These are phyloP conservation scores for Marcusenius ussheri DNA, from an alignment of 2,113 vertebrate genomes.

Conservation along the genomic window DNA sequence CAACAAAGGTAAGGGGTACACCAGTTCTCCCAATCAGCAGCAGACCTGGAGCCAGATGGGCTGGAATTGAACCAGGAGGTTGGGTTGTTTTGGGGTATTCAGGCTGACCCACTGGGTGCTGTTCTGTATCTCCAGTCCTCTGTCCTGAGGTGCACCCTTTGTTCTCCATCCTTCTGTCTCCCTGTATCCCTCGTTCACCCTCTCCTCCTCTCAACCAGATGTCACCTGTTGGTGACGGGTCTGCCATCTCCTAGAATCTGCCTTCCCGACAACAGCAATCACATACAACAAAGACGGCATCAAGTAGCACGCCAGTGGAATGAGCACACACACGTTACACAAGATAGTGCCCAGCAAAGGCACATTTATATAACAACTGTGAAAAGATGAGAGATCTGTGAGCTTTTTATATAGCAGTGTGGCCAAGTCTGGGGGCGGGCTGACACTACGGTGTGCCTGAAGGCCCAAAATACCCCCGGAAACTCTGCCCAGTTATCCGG, in stretches of 20 bases:
- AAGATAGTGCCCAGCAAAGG: background rate
- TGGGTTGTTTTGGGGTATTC: background rate
- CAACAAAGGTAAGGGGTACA: background rate
- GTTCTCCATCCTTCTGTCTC: background rate
- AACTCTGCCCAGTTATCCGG: background rate
- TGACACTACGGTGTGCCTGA: background rate
- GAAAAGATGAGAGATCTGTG: constrained; percentile 5
- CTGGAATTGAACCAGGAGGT: background rate
- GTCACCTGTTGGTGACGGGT: background rate
- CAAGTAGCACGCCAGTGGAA: background rate
- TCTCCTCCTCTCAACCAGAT: background rate
- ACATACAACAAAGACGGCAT: background rate
- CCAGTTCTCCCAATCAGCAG: background rate
- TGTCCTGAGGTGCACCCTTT: background rate
- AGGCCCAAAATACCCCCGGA: background rate
- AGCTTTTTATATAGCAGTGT: background rate
- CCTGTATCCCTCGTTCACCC: background rate
- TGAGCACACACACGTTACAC: background rate
- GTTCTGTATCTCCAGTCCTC: background rate
- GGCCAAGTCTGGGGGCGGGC: background rate
- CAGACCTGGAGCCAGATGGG: background rate
- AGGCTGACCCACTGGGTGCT: background rate
- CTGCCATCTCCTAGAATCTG: background rate
- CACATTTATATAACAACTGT: constrained; percentile 12
- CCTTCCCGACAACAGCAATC: constrained; percentile 7